A percentile compares a stretch with the other conserved stretches of the same genome.
phyloP scores from a whole-genome alignment of 2,113 vertebrate species.

The Hippoglossus stenolepis region DNA sequence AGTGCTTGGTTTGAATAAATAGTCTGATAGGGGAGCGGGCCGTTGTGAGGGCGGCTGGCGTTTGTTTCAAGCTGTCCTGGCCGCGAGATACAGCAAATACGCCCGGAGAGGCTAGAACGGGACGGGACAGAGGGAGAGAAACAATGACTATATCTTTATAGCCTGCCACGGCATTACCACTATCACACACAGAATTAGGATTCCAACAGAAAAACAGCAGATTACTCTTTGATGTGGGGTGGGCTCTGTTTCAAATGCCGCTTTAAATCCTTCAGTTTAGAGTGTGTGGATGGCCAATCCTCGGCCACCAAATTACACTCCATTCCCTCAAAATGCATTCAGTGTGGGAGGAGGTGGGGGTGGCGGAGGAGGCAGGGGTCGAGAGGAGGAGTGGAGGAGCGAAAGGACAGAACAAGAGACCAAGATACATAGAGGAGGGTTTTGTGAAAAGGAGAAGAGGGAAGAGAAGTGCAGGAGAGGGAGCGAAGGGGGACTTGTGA shows the following conservation, averaged over 20 bases:
- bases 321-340: slow-evolving; percentile 59
- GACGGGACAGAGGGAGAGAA: slow-evolving; percentile 31
- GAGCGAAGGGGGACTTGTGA: slow-evolving; percentile 6
- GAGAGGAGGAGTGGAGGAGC: slow-evolving; percentile 39
- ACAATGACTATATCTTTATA: slow-evolving; percentile 66
- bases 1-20: slow-evolving; percentile 60
- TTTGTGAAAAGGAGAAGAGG: slow-evolving; percentile 46
- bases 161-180: slow-evolving; percentile 62
- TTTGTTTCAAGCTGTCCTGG: slow-evolving; percentile 30
- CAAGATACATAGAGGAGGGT: slow-evolving; percentile 36
- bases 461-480: slow-evolving; percentile 32
- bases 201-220: slow-evolving; percentile 74
- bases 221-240: slow-evolving; percentile 80
- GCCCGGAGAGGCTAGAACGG: slow-evolving; percentile 41
- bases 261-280: slow-evolving; percentile 75
- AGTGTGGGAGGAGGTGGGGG: slow-evolving; percentile 33
- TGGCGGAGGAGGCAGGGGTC: slow-evolving; percentile 30
- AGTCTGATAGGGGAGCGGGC: slow-evolving; percentile 48
- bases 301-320: slow-evolving; percentile 72
- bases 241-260: slow-evolving; percentile 78
- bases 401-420: slow-evolving; percentile 54
- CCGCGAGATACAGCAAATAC: slow-evolving; percentile 29
- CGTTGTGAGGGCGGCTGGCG: slow-evolving; percentile 36
- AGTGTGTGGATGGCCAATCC: slow-evolving; percentile 62
- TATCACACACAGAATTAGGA: slow-evolving; percentile 72